Evolutionary conservation across 2,113 vertebrate species (phyloP), one percentile per base, ranked within the genome.

Genomic region (Macrotis lagotis): DNA sequence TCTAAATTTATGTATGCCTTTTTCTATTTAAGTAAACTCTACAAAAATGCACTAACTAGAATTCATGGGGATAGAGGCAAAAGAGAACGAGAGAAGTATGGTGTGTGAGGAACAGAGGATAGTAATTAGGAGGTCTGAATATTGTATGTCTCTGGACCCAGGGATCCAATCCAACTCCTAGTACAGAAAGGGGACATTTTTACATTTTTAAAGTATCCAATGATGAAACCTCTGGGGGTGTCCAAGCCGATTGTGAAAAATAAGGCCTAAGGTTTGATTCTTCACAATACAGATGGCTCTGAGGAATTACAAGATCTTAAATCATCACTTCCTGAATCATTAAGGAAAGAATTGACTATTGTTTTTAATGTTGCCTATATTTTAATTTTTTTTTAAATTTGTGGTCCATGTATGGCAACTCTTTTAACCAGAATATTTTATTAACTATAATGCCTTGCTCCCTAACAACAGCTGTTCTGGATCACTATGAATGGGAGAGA

Each of bases 261-360:
- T 11, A 59, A 59, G 53, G 26, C 53, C 8, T 28, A 28, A 59
- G 53, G 1, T 8, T 66, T 3, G 11, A 37, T 66, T 37, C 26
- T 55, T 55, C 53, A 55, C 25, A 55, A 55, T 9, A 91, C 83
- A 6, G 48, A 96, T 22, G n/a, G 22, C 89, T 37, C 95, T 50
- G 83, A 96, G 37, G 55, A 96, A 94, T 55, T 89, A 90, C 16
- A 96, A 92, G 8, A n/a, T 74, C 59, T n/a, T 74, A n/a, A 74
- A 74, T n/a, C 59, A 31, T 31, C 25, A 89, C 0, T 50, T 37
- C 93, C 48, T 2, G 47, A 90, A 51, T 91, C 88, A 89, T 93
- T 48, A 94, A 83, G 94, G 28, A 31, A 10, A 55, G 48, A 25
- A 52, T 59, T 48, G 90, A 66, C 52, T 88, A 52, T 66, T 22